These are phyloP conservation scores for Horisme vitalbata DNA, from an alignment of 2,888 invertebrate genomes.

Conservation along the genomic window DNA sequence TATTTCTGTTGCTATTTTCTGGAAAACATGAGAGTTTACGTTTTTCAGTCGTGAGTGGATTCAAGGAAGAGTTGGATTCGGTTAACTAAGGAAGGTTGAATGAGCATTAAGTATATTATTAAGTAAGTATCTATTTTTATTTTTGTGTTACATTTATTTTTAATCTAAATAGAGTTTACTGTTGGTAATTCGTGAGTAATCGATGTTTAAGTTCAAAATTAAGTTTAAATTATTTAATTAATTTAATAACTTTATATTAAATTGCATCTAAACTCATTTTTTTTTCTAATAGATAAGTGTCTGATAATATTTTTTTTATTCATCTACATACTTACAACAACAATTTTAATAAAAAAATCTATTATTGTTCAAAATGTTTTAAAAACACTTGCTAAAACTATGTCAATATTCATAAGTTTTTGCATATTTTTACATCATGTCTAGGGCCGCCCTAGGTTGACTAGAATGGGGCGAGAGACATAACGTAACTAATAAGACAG, in stretches of 20 bases:
- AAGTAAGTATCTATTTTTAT: background rate
- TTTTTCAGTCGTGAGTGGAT: slow-evolving; percentile 22
- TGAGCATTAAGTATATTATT: too few species aligned
- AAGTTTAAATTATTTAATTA: background rate
- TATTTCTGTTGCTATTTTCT: slow-evolving; percentile 37
- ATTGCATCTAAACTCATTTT: slow-evolving; percentile 7
- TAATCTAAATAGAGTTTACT: slow-evolving; percentile 6
- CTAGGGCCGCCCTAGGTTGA: background rate
- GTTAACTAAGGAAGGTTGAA: slow-evolving; percentile 6
- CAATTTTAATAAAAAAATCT: slow-evolving; percentile 11
- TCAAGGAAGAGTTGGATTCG: slow-evolving; percentile 9
- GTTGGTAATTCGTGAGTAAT: slow-evolving; percentile 45
- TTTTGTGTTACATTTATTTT: slow-evolving; percentile 2
- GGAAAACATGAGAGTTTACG: slow-evolving; percentile 38
- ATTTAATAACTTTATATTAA: background rate
- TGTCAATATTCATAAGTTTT: slow-evolving; percentile 46
- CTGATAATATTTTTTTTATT: slow-evolving; percentile 3
- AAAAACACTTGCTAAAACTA: slow-evolving; percentile 39
- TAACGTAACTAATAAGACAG: too few species aligned
- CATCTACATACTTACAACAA: slow-evolving; percentile 1
- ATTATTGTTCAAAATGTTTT: slow-evolving; percentile 33
- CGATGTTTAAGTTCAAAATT: too few species aligned
- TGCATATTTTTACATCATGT: slow-evolving; percentile 31
- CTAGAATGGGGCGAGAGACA: too few species aligned
- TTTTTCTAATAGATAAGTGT: slow-evolving; percentile 12